Evolutionary conservation across 1,140 invertebrate species (phyloP), one percentile per base, ranked within the genome.

Genomic region (Stegodyphus dumicola): DNA sequence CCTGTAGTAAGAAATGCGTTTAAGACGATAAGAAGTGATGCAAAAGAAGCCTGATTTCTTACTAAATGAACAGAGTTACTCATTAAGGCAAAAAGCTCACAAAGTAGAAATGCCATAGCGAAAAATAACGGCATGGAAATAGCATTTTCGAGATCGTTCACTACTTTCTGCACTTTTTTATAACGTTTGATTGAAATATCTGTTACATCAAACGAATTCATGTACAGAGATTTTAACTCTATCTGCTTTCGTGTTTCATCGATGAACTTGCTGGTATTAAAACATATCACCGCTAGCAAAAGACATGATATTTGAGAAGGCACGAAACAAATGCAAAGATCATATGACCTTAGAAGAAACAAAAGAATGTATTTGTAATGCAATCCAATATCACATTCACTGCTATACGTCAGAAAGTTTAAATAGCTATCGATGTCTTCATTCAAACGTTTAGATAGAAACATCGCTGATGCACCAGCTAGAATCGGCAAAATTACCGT

Each of bases 91-190:
- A 85, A 85, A 6, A 85, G 73, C 18, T 76, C 74, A 56, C 81
- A 76, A 0, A 85, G 33, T 7, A 85, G 66, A 18, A 76, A 85
- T 0, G 74, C 81, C 53, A 85, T 77, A 13, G 49, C 74, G 52
- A 66, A 85, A 56, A 85, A 85, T 13, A 85, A 17, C 15, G 81
- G 74, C 17, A 85, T 66, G 11, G 81, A 85, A 17, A 85, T 77
- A 2, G 81, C 81, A 17, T 54, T 76, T 52, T 85, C 81, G 9
- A 85, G 17, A 18, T 70, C 74, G 10, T 52, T 60, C 48, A 85
- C 60, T 11, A 60, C 49, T 56, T 85, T 85, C 15, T 76, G 60
- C 2, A 85, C 53, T 53, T 52, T 53, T n/a, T 77, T 85, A 15
- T 77, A 85, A 51, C 81, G 54, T 18, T 56, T 76, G 15, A 85